Evolutionary conservation across 2,113 vertebrate species (phyloP).

Genomic region (Psittacula cyanocephala): DNA sequence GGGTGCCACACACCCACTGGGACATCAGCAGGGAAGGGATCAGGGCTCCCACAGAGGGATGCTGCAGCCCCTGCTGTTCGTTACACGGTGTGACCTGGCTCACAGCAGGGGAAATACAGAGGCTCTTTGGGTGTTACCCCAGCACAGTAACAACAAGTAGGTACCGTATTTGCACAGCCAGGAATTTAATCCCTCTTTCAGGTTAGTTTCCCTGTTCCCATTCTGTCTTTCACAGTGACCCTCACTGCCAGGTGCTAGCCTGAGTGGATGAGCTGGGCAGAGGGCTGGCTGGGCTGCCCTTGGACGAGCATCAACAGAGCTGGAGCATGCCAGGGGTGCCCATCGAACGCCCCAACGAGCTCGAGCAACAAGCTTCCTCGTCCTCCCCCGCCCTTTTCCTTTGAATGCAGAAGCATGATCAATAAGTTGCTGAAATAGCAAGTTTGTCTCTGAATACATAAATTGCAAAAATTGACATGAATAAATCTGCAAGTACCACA

Average conservation of each 20-base stretch:
- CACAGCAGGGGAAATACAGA: not conserved
- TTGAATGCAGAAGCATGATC: constrained; percentile 59
- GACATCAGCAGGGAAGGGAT: not conserved
- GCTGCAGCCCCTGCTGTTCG: not conserved
- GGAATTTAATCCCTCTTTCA: not conserved
- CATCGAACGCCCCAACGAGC: constrained; percentile 38
- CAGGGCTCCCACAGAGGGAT: not conserved
- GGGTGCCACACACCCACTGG: not conserved
- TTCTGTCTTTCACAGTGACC: not conserved
- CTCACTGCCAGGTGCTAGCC: not conserved
- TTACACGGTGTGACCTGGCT: rapidly evolving
- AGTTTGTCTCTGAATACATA: constrained; percentile 95
- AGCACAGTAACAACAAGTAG: not conserved
- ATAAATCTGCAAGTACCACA: constrained; percentile 95
- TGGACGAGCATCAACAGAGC: not conserved
- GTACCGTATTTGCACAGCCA: rapidly evolving
- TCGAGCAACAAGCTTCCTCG: not conserved
- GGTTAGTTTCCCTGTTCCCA: not conserved
- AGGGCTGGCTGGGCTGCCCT: not conserved
- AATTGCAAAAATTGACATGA: constrained; percentile 90
- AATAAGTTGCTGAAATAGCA: constrained; percentile 82
- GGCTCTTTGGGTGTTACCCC: not conserved
- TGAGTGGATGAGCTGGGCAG: not conserved
- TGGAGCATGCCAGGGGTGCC: constrained; percentile 5
- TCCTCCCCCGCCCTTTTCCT: not conserved